phyloP scores from a whole-genome alignment of 2,797 vertebrate genomes.

The Gambusia yucatana region DNA sequence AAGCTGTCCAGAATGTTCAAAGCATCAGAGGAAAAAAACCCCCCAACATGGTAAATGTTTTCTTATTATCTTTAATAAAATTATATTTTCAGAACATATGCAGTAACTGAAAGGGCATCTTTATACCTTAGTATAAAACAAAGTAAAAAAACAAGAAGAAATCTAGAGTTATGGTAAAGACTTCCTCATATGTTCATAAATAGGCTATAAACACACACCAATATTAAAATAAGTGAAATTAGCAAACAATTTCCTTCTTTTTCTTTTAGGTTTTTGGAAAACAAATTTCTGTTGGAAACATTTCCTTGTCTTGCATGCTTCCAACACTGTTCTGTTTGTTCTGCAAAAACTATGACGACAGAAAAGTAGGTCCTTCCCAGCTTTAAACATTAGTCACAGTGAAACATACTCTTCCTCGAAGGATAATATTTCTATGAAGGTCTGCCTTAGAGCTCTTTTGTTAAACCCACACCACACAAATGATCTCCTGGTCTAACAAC shows the following conservation, averaged over 20 bases:
- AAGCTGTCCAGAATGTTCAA: not conserved
- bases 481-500: not conserved
- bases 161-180: not conserved
- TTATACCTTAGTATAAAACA: not conserved
- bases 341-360: not conserved
- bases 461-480: not conserved
- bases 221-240: not conserved
- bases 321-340: not conserved
- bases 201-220: not conserved
- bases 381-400: not conserved
- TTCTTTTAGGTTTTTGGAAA: not conserved
- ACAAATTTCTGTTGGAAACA: not conserved
- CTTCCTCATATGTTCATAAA: not conserved
- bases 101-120: not conserved
- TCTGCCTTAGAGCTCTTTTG: not conserved
- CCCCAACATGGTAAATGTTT: not conserved
- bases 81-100: not conserved
- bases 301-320: not conserved
- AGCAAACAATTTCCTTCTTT: not conserved
- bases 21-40: too few species aligned
- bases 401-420: not conserved
- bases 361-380: not conserved
- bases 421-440: not conserved
- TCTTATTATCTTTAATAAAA: not conserved
- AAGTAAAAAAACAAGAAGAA: not conserved